Evolutionary conservation across 2,797 vertebrate genomes (phyloP).

Genomic region (Discoglossus pictus): DNA sequence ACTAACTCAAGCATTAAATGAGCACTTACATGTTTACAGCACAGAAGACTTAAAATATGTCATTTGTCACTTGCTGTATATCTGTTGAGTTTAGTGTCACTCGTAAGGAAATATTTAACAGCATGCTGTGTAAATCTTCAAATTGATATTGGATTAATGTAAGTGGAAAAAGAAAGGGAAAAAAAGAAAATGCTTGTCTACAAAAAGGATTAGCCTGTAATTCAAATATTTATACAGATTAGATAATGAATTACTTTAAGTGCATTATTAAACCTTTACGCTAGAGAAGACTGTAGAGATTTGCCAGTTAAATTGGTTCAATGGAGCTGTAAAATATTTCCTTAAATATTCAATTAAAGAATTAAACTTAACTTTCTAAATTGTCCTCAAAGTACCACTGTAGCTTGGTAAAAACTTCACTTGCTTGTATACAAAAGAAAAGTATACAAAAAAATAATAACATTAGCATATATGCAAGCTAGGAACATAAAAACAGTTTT

Average conservation of each 20-base stretch:
- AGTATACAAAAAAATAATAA: no score
- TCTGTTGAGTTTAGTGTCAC: slow-evolving; percentile 52
- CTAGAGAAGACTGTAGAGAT: slow-evolving; percentile 13
- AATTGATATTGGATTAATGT: slow-evolving; percentile 14
- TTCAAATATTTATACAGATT: slow-evolving; percentile 39
- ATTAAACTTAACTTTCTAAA: no score
- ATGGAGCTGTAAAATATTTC: no score
- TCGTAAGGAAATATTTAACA: slow-evolving; percentile 16
- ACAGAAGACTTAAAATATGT: slow-evolving; percentile 66
- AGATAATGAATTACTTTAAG: slow-evolving; percentile 29
- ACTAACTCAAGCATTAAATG: slow-evolving; percentile 77
- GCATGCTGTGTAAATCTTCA: slow-evolving; percentile 11
- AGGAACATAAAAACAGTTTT: no score
- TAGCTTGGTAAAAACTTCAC: no score
- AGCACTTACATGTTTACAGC: slow-evolving; percentile 77
- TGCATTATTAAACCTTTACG: slow-evolving; percentile 31
- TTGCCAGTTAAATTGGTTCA: no score
- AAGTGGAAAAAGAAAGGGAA: slow-evolving; percentile 25
- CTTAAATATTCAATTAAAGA: no score
- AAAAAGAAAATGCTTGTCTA: background rate
- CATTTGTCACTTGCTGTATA: slow-evolving; percentile 61
- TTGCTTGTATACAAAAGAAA: no score
- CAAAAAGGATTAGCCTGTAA: slow-evolving; percentile 2
- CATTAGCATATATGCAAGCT: no score
- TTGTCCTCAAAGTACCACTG: no score